These are phyloP conservation scores for Smutsia temminckii DNA, from an alignment of 2,797 vertebrate genomes.

Conservation along the genomic window DNA sequence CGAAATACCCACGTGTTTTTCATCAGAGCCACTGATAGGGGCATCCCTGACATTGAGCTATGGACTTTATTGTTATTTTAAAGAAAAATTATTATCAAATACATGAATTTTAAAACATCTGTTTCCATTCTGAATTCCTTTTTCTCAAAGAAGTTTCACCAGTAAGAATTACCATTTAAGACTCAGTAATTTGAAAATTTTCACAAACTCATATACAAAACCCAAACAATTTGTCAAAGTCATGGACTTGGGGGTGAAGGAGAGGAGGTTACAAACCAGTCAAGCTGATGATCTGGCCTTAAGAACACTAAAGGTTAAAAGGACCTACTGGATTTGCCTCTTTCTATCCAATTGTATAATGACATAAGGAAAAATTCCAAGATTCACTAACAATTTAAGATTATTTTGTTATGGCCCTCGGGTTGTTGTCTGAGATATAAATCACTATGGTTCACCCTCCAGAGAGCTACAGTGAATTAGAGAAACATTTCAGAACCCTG, in stretches of 20 bases:
- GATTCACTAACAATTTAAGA: slow-evolving; percentile 30
- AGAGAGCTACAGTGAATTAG: slow-evolving; percentile 13
- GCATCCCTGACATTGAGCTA: slow-evolving; percentile 51
- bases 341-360: not conserved
- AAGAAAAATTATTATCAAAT: slow-evolving; percentile 73
- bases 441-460: not conserved
- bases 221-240: slow-evolving; percentile 34
- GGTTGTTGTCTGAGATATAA: not conserved
- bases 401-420: not conserved
- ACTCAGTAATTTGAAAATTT: slow-evolving; percentile 58
- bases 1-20: slow-evolving; percentile 66
- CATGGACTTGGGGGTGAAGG: not conserved
- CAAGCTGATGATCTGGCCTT: not conserved
- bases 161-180: slow-evolving; percentile 53
- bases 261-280: not conserved
- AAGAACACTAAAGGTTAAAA: not conserved
- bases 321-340: not conserved
- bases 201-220: slow-evolving; percentile 16
- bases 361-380: not conserved
- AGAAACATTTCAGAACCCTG: slow-evolving; percentile 44
- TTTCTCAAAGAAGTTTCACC: slow-evolving; percentile 60
- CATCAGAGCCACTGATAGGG: slow-evolving; percentile 59
- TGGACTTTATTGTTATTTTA: slow-evolving; percentile 70
- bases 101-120: slow-evolving; percentile 75
- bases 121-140: slow-evolving; percentile 79